Conservation (phyloP, 2,797 vertebrate species). For the Cynodonichthys magdalenae region DNA sequence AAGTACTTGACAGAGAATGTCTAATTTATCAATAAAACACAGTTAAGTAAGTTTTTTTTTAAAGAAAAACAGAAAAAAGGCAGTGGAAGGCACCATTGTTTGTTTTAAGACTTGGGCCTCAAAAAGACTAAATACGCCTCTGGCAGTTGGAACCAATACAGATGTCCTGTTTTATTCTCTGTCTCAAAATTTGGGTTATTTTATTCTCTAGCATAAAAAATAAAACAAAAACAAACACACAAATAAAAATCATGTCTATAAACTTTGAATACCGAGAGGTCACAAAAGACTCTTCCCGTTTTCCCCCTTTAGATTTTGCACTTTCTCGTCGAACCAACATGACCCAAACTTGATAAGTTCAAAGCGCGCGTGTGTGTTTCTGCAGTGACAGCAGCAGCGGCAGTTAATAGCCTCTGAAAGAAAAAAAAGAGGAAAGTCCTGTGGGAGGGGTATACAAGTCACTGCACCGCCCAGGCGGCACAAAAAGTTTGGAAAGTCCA, state of each 20-base stretch:
- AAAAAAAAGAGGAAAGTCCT: background rate
- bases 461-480: slow-evolving; percentile 62
- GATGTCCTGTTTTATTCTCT: background rate
- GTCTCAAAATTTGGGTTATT: background rate
- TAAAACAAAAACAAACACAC: too few relatives aligned
- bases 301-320: background rate
- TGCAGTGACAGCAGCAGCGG: background rate
- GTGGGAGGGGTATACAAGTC: slow-evolving; percentile 58
- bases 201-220: background rate
- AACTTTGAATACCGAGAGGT: background rate
- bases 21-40: too few relatives aligned
- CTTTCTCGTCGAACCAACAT: background rate
- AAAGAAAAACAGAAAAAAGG: too few relatives aligned
- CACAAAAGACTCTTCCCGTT: background rate
- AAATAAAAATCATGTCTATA: background rate
- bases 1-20: too few relatives aligned
- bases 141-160: slow-evolving; percentile 18
- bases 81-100: too few relatives aligned
- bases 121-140: too few relatives aligned
- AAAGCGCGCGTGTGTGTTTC: slow-evolving; percentile 9
- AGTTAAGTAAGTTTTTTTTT: too few relatives aligned
- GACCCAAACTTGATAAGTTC: slow-evolving; percentile 1
- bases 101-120: too few relatives aligned
- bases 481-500: slow-evolving; percentile 66
- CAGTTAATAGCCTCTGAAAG: too few relatives aligned